phyloP scores from a whole-genome alignment of 2,888 invertebrate species.

The Steinernema scapterisci region DNA sequence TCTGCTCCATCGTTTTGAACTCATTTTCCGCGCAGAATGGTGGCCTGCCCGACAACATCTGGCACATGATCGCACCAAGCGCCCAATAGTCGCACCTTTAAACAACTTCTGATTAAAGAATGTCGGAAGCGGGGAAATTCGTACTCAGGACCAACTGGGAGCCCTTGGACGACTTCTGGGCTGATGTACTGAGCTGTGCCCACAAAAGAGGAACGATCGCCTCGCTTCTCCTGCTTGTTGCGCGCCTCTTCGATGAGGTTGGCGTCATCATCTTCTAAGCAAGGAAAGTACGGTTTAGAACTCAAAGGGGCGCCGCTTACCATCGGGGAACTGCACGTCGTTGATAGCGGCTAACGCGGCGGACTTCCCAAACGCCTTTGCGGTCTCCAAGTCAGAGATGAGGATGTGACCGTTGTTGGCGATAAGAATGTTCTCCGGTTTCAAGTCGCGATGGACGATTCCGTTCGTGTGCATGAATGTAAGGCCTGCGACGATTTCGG shows the following conservation, averaged over 20 bases:
- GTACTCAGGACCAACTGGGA: conserved; percentile 55
- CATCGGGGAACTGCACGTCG: background rate
- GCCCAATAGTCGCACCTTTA: conserved; percentile 89
- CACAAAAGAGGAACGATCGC: conserved; percentile 76
- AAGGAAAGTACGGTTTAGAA: too few species aligned
- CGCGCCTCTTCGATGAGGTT: conserved; percentile 12
- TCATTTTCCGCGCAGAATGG: conserved; percentile 88
- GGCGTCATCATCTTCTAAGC: background rate
- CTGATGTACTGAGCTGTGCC: conserved; percentile 99
- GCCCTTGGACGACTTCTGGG: conserved; percentile 82
- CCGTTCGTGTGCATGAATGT: conserved; percentile 55
- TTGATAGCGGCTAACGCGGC: background rate
- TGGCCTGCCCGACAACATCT: conserved; percentile 90
- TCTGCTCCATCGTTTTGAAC: conserved; percentile 93
- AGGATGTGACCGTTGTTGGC: conserved; percentile 93
- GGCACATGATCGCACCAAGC: conserved; percentile 75
- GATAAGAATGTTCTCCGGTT: conserved; percentile 95
- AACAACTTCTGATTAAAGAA: background rate
- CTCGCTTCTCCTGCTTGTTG: background rate
- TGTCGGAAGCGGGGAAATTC: background rate
- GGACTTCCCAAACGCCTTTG: conserved; percentile 71
- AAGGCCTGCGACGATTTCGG: conserved; percentile 79
- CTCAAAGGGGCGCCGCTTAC: too few species aligned
- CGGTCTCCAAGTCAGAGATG: conserved; percentile 95
- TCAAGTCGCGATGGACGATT: conserved; percentile 76